These are phyloP conservation scores for Eulithis prunata DNA, from an alignment of 2,888 invertebrate genomes.

Conservation along the genomic window DNA sequence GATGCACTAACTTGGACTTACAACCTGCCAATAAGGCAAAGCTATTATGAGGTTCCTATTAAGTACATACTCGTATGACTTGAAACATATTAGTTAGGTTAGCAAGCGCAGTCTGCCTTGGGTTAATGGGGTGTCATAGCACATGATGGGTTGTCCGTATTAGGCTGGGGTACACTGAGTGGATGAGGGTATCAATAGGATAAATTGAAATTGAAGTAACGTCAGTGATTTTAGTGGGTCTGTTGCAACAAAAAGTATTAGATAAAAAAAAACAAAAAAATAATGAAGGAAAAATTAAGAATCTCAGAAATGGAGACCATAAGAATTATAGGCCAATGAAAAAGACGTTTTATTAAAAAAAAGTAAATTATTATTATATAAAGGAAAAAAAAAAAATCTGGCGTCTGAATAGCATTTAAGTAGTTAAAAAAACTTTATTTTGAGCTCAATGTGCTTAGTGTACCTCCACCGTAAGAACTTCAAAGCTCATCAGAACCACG, in stretches of 20 bases:
- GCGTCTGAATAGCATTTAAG: too few relatives aligned
- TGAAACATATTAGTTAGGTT: constrained; percentile 76
- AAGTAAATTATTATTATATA: too few relatives aligned
- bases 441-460: constrained; percentile 7
- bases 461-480: constrained; percentile 38
- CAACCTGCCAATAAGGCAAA: constrained; percentile 31
- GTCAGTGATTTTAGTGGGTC: too few relatives aligned
- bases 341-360: too few relatives aligned
- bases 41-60: constrained; percentile 26
- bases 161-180: constrained; percentile 35
- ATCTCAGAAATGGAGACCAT: too few relatives aligned
- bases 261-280: too few relatives aligned
- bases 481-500: constrained; percentile 67
- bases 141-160: constrained; percentile 70
- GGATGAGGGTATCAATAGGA: not conserved
- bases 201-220: not conserved
- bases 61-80: constrained; percentile 48
- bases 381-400: too few relatives aligned
- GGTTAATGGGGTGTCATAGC: constrained; percentile 81
- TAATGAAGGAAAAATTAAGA: too few relatives aligned
- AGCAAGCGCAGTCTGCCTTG: constrained; percentile 63
- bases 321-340: too few relatives aligned
- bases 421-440: too few relatives aligned
- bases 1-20: constrained; percentile 16
- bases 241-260: too few relatives aligned